phyloP scores from a whole-genome alignment of 2,888 invertebrate genomes.

The Agrochola litura region DNA sequence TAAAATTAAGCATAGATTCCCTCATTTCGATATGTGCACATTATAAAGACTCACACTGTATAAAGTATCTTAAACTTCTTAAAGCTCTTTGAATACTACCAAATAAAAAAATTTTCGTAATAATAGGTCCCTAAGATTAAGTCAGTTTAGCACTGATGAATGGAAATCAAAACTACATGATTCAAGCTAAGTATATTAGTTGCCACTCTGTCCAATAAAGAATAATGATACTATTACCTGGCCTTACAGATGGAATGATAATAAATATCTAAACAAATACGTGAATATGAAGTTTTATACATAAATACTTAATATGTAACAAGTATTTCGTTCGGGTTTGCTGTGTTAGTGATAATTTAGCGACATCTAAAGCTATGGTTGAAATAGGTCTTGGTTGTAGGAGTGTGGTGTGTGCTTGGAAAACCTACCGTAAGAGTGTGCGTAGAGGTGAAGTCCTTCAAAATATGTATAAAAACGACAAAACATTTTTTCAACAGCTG shows the following conservation, averaged over 20 bases:
- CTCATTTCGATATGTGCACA: too few species aligned
- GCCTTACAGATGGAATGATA: conserved; percentile 20
- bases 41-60: too few species aligned
- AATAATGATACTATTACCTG: conserved; percentile 1
- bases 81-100: background rate
- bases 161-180: conserved; percentile 51
- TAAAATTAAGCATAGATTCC: too few species aligned
- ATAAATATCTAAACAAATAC: conserved; percentile 20
- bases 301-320: conserved; percentile 29
- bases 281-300: conserved; percentile 24
- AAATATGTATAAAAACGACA: background rate
- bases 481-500: background rate
- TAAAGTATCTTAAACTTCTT: background rate
- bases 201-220: background rate
- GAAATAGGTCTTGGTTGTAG: background rate
- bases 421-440: conserved; percentile 11
- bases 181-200: conserved; percentile 58
- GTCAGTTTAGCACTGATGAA: background rate
- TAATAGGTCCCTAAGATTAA: background rate
- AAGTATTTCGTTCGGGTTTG: conserved; percentile 13
- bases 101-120: background rate
- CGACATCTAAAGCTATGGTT: conserved; percentile 59
- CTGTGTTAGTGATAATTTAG: conserved; percentile 56
- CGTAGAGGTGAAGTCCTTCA: background rate
- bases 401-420: background rate